A percentile compares a stretch with the other conserved stretches of the same genome.
Conservation (phyloP, 1,140 invertebrate species). For the Drosophila rhopaloa region DNA sequence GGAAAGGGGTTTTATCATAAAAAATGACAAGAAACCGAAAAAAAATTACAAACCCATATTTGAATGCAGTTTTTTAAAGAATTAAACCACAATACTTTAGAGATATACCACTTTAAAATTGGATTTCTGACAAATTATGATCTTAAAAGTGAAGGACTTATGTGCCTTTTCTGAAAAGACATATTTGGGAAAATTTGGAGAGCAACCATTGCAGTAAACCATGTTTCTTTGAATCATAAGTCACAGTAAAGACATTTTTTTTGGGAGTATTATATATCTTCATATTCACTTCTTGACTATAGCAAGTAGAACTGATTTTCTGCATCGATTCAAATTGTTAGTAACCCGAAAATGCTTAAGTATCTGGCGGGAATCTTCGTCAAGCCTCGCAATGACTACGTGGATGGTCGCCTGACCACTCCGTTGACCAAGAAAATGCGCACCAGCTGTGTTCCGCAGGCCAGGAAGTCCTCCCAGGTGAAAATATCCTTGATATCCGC, state of each 20-base stretch:
- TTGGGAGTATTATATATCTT: too few relatives aligned
- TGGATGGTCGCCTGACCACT: conserved; percentile 2
- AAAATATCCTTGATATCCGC: background rate
- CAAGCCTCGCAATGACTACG: conserved; percentile 14
- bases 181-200: too few relatives aligned
- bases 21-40: too few relatives aligned
- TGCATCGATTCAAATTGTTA: conserved; percentile 9
- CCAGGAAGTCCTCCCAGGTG: background rate
- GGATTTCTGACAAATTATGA: too few relatives aligned
- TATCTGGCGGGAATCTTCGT: conserved; percentile 31
- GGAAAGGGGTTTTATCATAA: too few relatives aligned
- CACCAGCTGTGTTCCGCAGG: background rate
- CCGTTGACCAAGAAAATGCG: background rate
- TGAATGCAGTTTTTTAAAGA: too few relatives aligned
- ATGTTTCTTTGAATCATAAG: background rate
- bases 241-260: background rate
- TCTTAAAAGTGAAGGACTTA: too few relatives aligned
- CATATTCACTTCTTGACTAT: background rate
- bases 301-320: background rate
- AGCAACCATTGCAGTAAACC: background rate
- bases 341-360: conserved; percentile 18
- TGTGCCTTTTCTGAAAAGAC: too few relatives aligned
- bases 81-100: too few relatives aligned
- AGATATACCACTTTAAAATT: too few relatives aligned
- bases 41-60: too few relatives aligned